Base-by-base conservation (phyloP, 1,140 invertebrate species). In the Laupala kohalensis region DNA sequence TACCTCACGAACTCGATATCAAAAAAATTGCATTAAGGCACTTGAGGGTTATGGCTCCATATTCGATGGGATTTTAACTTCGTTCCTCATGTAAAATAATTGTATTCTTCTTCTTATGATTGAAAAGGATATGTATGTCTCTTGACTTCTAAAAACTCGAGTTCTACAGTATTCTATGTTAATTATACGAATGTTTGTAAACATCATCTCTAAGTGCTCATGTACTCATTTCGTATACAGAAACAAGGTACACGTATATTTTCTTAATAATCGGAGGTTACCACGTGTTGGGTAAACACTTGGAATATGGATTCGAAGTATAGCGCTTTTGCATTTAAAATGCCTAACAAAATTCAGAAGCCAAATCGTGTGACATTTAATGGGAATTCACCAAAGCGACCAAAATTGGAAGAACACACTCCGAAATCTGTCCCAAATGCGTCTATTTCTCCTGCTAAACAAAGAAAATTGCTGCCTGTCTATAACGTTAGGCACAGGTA, bases 401-500 rank as follows among this genome's bases (percentile, higher is more conserved):
- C 37, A 19, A 53, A 19, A 53, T 53, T 53, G 37, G 37, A 53
- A 13, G 37, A 53, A 13, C 37, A 53, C 37, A 53, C 9, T 13
- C 37, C 37, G 19, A 53, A 53, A 13, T 53, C 9, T 53, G 37
- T 19, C 9, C 37, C 19, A 53, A 53, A 9, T 9, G 37, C n/a
- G n/a, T n/a, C n/a, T 53, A 53, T 9, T 53, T 9, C 19, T 13
- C 37, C 37, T 13, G 37, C 37, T 19, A 53, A 68, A 30, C 67
- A 68, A 37, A 68, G 67, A 68, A 68, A 68, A 30, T n/a, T 23
- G 4, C 67, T 68, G 4, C 67, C 67, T 3, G 67, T 68, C 6
- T 68, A 68, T 29, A 27, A 29, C 29, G 67, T 68, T 15, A 25
- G 67, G 23, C 27, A 68, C 27, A 68, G 67, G 67, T 23, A 68